Evolutionary conservation across 2,797 vertebrate species (phyloP), one percentile per base, ranked within the genome.

Genomic region (Myotis findleyi): DNA sequence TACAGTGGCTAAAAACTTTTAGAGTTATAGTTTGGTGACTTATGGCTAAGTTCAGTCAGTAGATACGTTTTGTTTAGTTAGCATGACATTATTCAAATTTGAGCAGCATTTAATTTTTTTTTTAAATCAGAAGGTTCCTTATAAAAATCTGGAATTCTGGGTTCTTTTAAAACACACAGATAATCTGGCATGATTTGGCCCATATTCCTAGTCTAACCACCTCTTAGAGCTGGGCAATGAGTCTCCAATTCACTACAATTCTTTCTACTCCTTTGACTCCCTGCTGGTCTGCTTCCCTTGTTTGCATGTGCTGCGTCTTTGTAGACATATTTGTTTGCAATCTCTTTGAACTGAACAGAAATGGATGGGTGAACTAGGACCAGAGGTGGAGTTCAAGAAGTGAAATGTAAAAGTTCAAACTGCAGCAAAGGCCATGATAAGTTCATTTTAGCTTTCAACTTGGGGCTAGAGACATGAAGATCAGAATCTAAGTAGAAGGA

Each of bases 351-450:
- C 13, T 13, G 33, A 88, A 64, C 36, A 20, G 33, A 93, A 72
- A 81, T 14, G 4, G 21, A 68, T 41, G 13, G 6, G 36, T 59
- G 76, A 86, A 64, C 30, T 87, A 62, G 44, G 59, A 94, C 59
- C 73, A 53, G 14, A 75, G 27, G 17, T 82, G 38, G 88, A 82
- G 49, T 47, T 89, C 53, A 94, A 96, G 83, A 80, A 86, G 33
- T 59, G 14, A 95, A 59, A 89, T 23, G 33, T 69, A 49, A 83
- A 94, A 91, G 73, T 57, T 1, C 18, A 16, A 79, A 75, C 49
- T 72, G 44, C 81, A 44, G 75, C 44, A 62, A 92, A 85, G 64
- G 21, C 33, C 51, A 71, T 21, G 30, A 41, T 23, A 75, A 86
- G 8, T 73, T 49, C 75, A n/a, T n/a, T 62, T 49, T 62, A 20